These are phyloP conservation scores for Sinocyclocheilus anshuiensis DNA, from an alignment of 2,113 vertebrate species.

Conservation along the genomic window DNA sequence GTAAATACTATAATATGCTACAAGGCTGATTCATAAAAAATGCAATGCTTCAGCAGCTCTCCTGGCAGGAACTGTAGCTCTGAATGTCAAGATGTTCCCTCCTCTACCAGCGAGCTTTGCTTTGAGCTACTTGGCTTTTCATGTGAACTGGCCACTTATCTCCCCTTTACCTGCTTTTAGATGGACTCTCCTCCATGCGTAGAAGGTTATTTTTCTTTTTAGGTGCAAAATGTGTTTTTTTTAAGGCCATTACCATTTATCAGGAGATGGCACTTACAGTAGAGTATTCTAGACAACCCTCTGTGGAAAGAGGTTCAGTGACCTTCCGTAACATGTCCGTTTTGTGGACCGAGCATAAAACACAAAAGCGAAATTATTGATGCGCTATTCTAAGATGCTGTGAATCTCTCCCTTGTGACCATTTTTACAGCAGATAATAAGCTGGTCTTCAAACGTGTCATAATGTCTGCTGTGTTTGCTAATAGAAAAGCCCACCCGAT, in stretches of 20 bases:
- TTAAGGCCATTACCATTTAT: constrained; percentile 20
- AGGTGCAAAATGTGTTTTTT: constrained; percentile 4
- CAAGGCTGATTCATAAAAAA: constrained; percentile 74
- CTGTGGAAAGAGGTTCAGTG: constrained; percentile 59
- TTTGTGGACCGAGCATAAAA: constrained; percentile 53
- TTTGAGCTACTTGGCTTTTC: constrained; percentile 31
- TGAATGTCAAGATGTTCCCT: constrained; percentile 65
- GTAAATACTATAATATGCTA: constrained; percentile 70
- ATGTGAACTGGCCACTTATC: constrained; percentile 19
- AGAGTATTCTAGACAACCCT: constrained; percentile 58
- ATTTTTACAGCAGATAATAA: constrained; percentile 18
- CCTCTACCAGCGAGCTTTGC: constrained; percentile 35
- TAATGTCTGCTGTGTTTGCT: constrained; percentile 21
- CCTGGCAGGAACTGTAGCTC: constrained; percentile 72
- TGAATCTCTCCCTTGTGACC: constrained; percentile 28
- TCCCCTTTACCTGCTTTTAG: constrained; percentile 15
- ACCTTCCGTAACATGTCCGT: constrained; percentile 63
- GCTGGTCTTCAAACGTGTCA: constrained; percentile 12
- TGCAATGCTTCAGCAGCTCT: constrained; percentile 70
- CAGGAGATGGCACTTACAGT: constrained; percentile 48
- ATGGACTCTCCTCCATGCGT: background rate
- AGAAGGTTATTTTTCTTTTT: constrained; percentile 1
- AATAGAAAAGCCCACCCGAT: constrained; percentile 22
- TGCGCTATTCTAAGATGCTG: constrained; percentile 30
- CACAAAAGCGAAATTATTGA: constrained; percentile 33